Conservation (phyloP, 2,113 vertebrate genomes). For the Lanius ludovicianus region DNA sequence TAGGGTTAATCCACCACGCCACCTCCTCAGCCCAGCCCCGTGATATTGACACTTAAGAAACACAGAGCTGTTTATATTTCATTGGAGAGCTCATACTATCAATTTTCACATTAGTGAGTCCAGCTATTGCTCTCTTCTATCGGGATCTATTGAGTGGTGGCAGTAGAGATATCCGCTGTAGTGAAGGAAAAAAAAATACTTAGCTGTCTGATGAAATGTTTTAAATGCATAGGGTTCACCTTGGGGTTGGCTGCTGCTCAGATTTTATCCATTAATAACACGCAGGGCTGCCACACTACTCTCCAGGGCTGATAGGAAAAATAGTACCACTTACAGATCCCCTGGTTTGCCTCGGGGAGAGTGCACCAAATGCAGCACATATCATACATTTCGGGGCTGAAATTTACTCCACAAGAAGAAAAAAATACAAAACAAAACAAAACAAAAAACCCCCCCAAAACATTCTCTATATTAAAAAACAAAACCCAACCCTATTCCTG, state of each 20-base stretch:
- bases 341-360: constrained; percentile 72
- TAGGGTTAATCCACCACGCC: constrained; percentile 49
- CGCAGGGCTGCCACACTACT: constrained; percentile 74
- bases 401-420: constrained; percentile 50
- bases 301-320: constrained; percentile 76
- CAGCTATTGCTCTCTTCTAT: constrained; percentile 68
- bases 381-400: constrained; percentile 54
- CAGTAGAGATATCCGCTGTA: constrained; percentile 72
- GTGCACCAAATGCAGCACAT: constrained; percentile 51
- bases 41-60: constrained; percentile 72
- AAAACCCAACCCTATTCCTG: constrained; percentile 17
- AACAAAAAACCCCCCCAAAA: not conserved
- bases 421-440: not conserved
- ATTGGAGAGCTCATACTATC: constrained; percentile 74
- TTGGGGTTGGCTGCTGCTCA: constrained; percentile 81
- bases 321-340: constrained; percentile 71
- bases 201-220: constrained; percentile 84
- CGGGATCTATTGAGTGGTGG: constrained; percentile 71
- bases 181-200: constrained; percentile 73
- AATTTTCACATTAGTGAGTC: constrained; percentile 74
- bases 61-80: constrained; percentile 74
- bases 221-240: constrained; percentile 87
- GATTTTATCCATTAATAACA: constrained; percentile 87
- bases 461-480: constrained; percentile 46
- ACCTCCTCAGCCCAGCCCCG: constrained; percentile 45